Percentiles rank a stretch among this genome's conserved stretches.
phyloP scores from a whole-genome alignment of 64 coral and sea anemone genomes.

The Montipora sp. region DNA sequence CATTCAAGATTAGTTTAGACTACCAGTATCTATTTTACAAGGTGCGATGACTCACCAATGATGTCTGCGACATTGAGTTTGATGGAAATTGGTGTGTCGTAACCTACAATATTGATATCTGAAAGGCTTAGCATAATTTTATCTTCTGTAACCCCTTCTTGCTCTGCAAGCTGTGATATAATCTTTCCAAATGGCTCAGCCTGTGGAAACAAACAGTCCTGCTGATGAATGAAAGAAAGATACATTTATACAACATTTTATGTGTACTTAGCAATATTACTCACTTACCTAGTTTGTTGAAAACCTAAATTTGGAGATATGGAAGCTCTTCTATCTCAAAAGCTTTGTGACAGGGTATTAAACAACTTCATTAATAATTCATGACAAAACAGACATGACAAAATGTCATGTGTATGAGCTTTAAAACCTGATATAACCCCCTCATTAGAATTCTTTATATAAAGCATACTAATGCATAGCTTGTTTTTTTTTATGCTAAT shows the following conservation, averaged over 20 bases:
- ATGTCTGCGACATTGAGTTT: conserved; percentile 89
- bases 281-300: too few species aligned
- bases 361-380: too few species aligned
- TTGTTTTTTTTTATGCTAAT: too few species aligned
- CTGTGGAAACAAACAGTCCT: conserved; percentile 2
- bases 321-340: too few species aligned
- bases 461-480: too few species aligned
- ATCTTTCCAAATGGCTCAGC: conserved; percentile 70
- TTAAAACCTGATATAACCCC: too few species aligned
- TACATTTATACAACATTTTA: not conserved
- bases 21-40: not conserved
- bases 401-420: too few species aligned
- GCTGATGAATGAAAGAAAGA: not conserved
- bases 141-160: conserved; percentile 64
- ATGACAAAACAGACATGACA: too few species aligned
- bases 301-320: too few species aligned
- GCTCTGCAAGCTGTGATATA: conserved; percentile 73
- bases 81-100: conserved; percentile 79
- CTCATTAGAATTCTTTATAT: too few species aligned
- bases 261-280: not conserved
- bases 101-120: conserved; percentile 67
- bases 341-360: too few species aligned
- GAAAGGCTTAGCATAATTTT: conserved; percentile 77
- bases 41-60: conserved; percentile 65
- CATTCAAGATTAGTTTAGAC: too few species aligned